Percentiles rank a stretch among this genome's conserved stretches.
Conservation (phyloP, 2,888 invertebrate genomes). For the Acleris emargana region DNA sequence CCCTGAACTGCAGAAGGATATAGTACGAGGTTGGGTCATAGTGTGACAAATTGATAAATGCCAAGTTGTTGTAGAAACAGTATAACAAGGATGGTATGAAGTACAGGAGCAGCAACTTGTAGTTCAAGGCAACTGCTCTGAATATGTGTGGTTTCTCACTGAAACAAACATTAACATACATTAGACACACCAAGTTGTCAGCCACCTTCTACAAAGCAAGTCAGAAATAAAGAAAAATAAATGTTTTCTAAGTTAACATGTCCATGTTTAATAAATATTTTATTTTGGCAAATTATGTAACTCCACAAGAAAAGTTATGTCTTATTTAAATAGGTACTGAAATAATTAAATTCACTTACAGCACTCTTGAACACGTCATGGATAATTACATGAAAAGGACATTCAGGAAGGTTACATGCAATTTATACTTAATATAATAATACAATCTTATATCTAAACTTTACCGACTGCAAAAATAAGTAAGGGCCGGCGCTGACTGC, state of each 20-base stretch:
- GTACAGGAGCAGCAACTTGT: slow-evolving; percentile 89
- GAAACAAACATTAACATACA: slow-evolving; percentile 61
- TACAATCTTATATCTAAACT: too few species aligned
- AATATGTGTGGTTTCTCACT: slow-evolving; percentile 85
- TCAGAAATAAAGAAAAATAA: not conserved
- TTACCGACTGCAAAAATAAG: too few species aligned
- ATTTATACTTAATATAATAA: not conserved
- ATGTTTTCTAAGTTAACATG: not conserved
- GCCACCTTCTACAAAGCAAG: not conserved
- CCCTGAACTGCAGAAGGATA: slow-evolving; percentile 93
- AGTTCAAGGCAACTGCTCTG: slow-evolving; percentile 83
- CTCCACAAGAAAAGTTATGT: not conserved
- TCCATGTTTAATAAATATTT: not conserved
- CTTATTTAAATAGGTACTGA: not conserved
- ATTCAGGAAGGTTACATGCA: slow-evolving; percentile 20
- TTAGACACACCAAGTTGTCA: not conserved
- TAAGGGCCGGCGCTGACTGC: too few species aligned
- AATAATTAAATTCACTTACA: slow-evolving; percentile 17
- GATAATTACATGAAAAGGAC: slow-evolving; percentile 32
- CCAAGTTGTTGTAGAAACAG: slow-evolving; percentile 96
- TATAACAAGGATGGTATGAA: slow-evolving; percentile 96
- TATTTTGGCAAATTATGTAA: not conserved
- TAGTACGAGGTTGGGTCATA: slow-evolving; percentile 98
- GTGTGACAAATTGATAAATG: slow-evolving; percentile 94
- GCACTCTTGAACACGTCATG: slow-evolving; percentile 27